phyloP scores from a whole-genome alignment of 2,113 vertebrate species.

The Sylvilagus bachmani region DNA sequence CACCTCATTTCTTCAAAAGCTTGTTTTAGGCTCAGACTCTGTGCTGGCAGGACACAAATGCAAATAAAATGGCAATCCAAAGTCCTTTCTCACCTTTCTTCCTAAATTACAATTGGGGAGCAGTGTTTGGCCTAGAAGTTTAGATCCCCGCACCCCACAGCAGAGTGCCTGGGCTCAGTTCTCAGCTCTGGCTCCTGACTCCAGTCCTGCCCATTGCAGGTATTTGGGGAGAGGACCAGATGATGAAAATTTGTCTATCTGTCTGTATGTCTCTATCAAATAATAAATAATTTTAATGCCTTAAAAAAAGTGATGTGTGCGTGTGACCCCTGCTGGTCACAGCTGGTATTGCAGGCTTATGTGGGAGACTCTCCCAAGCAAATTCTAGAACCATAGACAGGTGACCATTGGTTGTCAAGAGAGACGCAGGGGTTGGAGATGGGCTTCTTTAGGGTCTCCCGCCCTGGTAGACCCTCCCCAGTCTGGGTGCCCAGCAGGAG shows the following conservation, averaged over 20 bases:
- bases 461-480: background rate
- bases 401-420: background rate
- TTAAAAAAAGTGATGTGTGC: too few relatives aligned
- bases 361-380: background rate
- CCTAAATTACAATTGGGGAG: background rate
- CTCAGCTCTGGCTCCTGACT: too few relatives aligned
- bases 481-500: background rate
- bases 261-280: too few relatives aligned
- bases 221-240: too few relatives aligned
- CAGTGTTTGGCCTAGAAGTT: too few relatives aligned
- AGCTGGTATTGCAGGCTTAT: background rate
- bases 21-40: background rate
- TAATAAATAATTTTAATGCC: too few relatives aligned
- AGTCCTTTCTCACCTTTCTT: background rate
- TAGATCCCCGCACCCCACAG: too few relatives aligned
- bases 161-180: too few relatives aligned
- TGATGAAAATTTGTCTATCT: too few relatives aligned
- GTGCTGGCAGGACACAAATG: background rate
- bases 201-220: too few relatives aligned
- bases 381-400: fast-evolving
- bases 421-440: fast-evolving
- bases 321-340: constrained; percentile 37
- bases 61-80: background rate
- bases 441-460: background rate
- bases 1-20: background rate